Conservation (phyloP, 2,888 invertebrate genomes). For the Strigamia maritima region DNA sequence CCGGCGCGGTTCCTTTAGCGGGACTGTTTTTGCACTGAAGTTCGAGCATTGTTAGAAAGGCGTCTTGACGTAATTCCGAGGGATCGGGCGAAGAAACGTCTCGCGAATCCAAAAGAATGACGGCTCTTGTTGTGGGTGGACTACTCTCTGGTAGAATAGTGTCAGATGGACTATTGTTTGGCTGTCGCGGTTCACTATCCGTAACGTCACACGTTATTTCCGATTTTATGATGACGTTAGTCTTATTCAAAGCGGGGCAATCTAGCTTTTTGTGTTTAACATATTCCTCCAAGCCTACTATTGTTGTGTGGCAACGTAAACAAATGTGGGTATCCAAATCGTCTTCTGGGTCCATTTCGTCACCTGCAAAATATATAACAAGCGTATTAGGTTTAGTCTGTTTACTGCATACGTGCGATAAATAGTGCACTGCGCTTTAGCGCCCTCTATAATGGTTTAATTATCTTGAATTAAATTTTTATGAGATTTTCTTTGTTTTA, state of each 20-base stretch:
- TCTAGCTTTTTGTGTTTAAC: conserved; percentile 73
- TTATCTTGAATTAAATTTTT: too few species aligned
- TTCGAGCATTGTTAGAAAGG: conserved; percentile 76
- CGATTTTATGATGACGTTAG: neutral
- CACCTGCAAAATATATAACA: neutral
- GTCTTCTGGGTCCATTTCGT: conserved; percentile 44
- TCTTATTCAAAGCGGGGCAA: conserved; percentile 54
- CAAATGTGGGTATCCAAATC: conserved; percentile 84
- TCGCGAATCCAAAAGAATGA: conserved; percentile 35
- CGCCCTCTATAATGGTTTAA: neutral
- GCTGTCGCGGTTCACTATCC: neutral
- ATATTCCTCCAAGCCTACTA: conserved; percentile 81
- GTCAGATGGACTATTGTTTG: too few species aligned
- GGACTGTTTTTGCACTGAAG: conserved; percentile 48
- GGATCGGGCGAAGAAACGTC: conserved; percentile 50
- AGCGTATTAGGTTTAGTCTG: neutral
- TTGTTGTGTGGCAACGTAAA: conserved; percentile 77
- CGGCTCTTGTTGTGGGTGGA: conserved; percentile 38
- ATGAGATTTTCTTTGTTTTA: too few species aligned
- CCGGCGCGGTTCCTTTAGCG: neutral
- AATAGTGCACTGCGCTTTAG: neutral
- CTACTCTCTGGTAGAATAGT: neutral
- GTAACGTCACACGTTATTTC: neutral
- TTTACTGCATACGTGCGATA: neutral
- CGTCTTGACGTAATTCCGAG: conserved; percentile 71